Conservation (phyloP, 2,797 vertebrate genomes). For the Sphenopsis melanotis region DNA sequence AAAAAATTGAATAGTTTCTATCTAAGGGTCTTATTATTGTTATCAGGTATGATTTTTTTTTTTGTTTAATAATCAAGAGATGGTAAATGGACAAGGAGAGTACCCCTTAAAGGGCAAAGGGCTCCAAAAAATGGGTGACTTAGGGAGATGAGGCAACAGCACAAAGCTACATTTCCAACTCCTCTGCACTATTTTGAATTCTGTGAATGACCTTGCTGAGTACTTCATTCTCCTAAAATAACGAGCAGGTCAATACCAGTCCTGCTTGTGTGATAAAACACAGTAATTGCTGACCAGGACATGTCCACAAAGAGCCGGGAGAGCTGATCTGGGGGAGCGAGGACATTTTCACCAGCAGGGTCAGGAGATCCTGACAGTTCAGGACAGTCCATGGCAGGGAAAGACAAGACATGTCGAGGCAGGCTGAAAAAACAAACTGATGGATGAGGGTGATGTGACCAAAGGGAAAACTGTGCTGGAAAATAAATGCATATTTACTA, state of each 20-base stretch:
- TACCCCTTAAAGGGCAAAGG: background rate
- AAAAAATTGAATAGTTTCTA: background rate
- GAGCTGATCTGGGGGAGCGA: background rate
- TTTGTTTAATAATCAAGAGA: background rate
- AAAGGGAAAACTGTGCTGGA: background rate
- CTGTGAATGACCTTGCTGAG: constrained; percentile 8
- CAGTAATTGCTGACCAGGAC: constrained; percentile 37
- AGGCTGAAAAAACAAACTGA: background rate
- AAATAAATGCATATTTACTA: constrained; percentile 4
- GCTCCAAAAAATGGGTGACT: background rate
- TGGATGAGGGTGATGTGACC: background rate
- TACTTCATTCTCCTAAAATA: constrained; percentile 41
- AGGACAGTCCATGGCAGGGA: background rate
- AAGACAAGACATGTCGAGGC: background rate
- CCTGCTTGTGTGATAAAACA: constrained; percentile 36
- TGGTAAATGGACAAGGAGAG: rapidly evolving
- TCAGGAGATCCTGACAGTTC: constrained; percentile 37
- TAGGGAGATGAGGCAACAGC: background rate
- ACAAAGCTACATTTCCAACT: background rate
- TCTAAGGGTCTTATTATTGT: background rate
- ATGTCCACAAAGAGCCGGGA: background rate
- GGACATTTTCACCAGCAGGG: background rate
- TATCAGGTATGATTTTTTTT: background rate
- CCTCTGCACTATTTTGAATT: background rate
- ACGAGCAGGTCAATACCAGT: constrained; percentile 23